Conservation (phyloP, 2,888 invertebrate genomes). For the Chloroclysta siterata region DNA sequence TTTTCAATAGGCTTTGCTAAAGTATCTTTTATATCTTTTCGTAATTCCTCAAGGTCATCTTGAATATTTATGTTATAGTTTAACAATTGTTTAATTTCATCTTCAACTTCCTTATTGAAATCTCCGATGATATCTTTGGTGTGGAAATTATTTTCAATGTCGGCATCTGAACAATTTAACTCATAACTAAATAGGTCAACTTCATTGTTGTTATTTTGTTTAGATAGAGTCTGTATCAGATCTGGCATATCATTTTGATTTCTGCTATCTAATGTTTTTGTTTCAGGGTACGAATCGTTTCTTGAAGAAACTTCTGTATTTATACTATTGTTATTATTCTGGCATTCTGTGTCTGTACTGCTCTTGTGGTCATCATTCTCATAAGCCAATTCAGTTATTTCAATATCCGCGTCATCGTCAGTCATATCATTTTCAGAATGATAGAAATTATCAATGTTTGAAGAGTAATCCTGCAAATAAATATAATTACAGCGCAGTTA, state of each 20-base stretch:
- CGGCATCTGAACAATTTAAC: slow-evolving; percentile 66
- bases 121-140: slow-evolving; percentile 83
- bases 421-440: slow-evolving; percentile 83
- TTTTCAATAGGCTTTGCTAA: slow-evolving; percentile 80
- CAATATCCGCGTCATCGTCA: slow-evolving; percentile 78
- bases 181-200: slow-evolving; percentile 56
- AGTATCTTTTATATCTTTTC: slow-evolving; percentile 79
- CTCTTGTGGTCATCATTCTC: slow-evolving; percentile 58
- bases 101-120: slow-evolving; percentile 85
- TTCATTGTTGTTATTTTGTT: slow-evolving; percentile 69
- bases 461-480: slow-evolving; percentile 73
- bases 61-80: slow-evolving; percentile 79
- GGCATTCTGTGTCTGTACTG: slow-evolving; percentile 50
- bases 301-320: slow-evolving; percentile 35
- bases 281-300: slow-evolving; percentile 46
- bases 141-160: slow-evolving; percentile 78
- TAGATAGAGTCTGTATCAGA: slow-evolving; percentile 73
- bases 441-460: slow-evolving; percentile 77
- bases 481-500: background rate
- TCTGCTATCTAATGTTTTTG: slow-evolving; percentile 53
- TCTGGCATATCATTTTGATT: slow-evolving; percentile 72
- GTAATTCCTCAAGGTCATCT: slow-evolving; percentile 76
- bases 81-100: slow-evolving; percentile 81
- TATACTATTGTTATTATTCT: slow-evolving; percentile 75
- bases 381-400: slow-evolving; percentile 65